phyloP scores from a whole-genome alignment of 2,888 invertebrate genomes.

The Lycaena phlaeas region DNA sequence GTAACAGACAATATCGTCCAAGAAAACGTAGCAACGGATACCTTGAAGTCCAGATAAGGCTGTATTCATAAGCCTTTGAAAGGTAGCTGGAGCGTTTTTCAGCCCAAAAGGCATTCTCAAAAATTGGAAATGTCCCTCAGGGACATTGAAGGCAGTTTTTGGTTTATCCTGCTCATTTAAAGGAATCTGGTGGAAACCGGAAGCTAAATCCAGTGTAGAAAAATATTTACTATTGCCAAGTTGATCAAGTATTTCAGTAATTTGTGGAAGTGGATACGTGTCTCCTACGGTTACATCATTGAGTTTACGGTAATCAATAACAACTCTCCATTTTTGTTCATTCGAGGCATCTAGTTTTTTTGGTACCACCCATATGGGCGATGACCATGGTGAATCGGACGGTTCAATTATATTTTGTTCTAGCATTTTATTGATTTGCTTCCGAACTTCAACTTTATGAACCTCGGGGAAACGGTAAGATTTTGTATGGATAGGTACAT shows the following conservation, averaged over 20 bases:
- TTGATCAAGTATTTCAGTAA: constrained; percentile 8
- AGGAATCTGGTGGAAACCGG: constrained; percentile 2
- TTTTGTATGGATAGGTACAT: constrained; percentile 14
- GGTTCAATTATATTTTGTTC: constrained; percentile 19
- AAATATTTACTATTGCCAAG: constrained; percentile 1
- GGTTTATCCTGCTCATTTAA: background rate
- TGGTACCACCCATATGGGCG: constrained; percentile 22
- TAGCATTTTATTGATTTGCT: constrained; percentile 18
- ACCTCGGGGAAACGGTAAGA: constrained; percentile 20
- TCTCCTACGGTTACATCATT: constrained; percentile 21
- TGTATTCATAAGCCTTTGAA: background rate
- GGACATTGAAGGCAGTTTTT: background rate
- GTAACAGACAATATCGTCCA: background rate
- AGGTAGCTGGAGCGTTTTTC: too few relatives aligned
- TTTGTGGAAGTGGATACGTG: constrained; percentile 19
- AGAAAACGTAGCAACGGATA: background rate
- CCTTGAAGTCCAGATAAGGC: background rate
- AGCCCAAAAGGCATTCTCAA: background rate
- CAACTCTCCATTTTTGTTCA: constrained; percentile 20
- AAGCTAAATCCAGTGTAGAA: background rate
- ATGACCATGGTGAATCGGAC: constrained; percentile 20
- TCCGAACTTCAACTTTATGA: constrained; percentile 19
- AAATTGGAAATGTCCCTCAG: background rate
- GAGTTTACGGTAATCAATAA: constrained; percentile 21
- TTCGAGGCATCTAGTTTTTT: constrained; percentile 22